Evolutionary conservation across 2,888 invertebrate genomes (phyloP).

Genomic region (Argynnis bischoffii): DNA sequence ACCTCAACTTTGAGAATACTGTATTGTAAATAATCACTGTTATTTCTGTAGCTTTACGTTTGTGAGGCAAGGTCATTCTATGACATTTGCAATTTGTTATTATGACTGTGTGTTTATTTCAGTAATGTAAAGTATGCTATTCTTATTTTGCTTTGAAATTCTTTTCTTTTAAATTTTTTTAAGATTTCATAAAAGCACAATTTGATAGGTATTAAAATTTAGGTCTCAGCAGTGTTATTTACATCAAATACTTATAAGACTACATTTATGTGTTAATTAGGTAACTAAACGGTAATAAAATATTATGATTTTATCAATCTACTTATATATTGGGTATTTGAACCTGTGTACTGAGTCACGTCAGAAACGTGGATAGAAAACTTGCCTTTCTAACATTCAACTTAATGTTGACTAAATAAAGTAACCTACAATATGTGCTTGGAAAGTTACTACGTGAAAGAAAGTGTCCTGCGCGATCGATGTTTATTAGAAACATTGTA

Average conservation of each 20-base stretch:
- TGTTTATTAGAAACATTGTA: neutral
- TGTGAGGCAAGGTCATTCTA: slow-evolving; percentile 24
- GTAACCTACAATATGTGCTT: slow-evolving; percentile 26
- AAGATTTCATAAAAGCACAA: too few species aligned
- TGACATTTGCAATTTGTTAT: slow-evolving; percentile 26
- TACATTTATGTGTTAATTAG: too few species aligned
- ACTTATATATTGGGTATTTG: neutral
- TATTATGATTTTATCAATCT: too few species aligned
- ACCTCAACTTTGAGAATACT: slow-evolving; percentile 15
- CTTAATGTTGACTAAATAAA: slow-evolving; percentile 34
- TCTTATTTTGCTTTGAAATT: slow-evolving; percentile 7
- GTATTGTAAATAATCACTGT: slow-evolving; percentile 18
- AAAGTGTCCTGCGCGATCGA: slow-evolving; percentile 19
- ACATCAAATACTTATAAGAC: too few species aligned
- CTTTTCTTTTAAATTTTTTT: neutral
- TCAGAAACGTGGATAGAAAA: slow-evolving; percentile 18
- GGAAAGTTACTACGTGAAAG: slow-evolving; percentile 29
- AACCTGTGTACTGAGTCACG: too few species aligned
- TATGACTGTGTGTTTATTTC: slow-evolving; percentile 20
- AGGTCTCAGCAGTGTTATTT: too few species aligned
- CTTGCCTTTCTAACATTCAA: slow-evolving; percentile 33
- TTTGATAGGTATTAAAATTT: too few species aligned
- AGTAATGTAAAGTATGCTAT: neutral
- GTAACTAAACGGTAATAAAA: too few species aligned
- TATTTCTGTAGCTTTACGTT: slow-evolving; percentile 25